Evolutionary conservation across 92 coral and sea anemone species (phyloP), one percentile per base, ranked within the genome.

Genomic region (Chrysogorgia sp.): DNA sequence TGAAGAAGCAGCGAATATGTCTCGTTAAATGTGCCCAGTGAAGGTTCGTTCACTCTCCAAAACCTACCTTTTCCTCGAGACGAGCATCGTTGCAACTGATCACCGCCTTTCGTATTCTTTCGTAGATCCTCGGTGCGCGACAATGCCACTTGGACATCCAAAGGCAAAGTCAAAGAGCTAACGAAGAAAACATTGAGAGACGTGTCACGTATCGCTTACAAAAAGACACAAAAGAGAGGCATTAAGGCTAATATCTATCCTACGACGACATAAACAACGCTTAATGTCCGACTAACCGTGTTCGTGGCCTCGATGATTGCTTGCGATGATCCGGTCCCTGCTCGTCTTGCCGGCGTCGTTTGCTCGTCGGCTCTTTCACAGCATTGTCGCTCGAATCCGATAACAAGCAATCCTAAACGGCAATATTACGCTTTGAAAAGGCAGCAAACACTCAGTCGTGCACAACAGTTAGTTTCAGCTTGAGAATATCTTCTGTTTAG

Each of bases 341-440:
- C 0, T 6, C 34, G 21, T 13, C 48, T 33, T 55, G 65, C 65
- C 66, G 45, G 28, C 63, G 59, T 0, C 79, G 79, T 40, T 72
- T 72, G 19, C 23, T 72, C 34, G 50, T n/a, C 34, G 79, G 79
- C 29, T 56, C 64, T 34, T 32, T 34, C 1, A 32, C 26, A 10
- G 31, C 79, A n/a, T 72, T 40, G n/a, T 72, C 79, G 31, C 79
- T 72, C 22, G 79, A 72, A 34, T 72, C 79, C 10, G 32, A 48
- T 32, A 53, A 31, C 25, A 72, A 34, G 45, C 79, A 72, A 56
- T 32, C 65, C 65, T 57, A 13, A 57, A 57, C 8, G 7, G 23
- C 23, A 23, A 8, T 3, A 57, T 14, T 1, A 14, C 30, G 23
- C 1, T 14, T 3, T 14, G 17, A 47, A 47, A 47, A 6, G n/a